Evolutionary conservation across 2,888 invertebrate species (phyloP), one percentile per base, ranked within the genome.

Genomic region (Chloromyia formosa): DNA sequence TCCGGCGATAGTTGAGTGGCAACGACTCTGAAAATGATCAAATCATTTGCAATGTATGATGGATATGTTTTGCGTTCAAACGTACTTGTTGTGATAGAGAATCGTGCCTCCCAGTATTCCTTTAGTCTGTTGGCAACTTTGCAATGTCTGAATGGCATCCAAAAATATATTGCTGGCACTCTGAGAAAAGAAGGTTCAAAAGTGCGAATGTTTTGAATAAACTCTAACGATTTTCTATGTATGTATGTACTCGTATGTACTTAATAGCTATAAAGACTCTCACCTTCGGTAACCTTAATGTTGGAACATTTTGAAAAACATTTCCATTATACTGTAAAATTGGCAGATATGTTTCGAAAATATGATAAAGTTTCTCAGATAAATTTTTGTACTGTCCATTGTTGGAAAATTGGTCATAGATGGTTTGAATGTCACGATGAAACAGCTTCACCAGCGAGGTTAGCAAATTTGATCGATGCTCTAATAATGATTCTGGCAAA

Each of bases 341-440:
- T 22, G 95, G 94, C 72, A 96, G 88, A 84, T 94, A 95, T n/a
- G 93, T 93, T 86, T 95, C 94, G 84, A 96, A 93, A 81, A 96
- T 92, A 81, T 92, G 92, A 84, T 93, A 93, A 75, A 96, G 87
- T 82, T 94, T 94, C 80, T 92, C 92, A 35, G 89, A 87, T 78
- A 93, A 89, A 80, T 88, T 88, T 77, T 87, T 87, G 73, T 81
- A 82, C 75, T 83, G 83, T 61, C 80, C 81, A 74, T 81, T 82
- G 74, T 85, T 83, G 54, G 88, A 88, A 78, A 86, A 86, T 80
- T 88, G 87, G 40, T 87, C 87, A 1, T 90, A 89, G 79, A 96
- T 88, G 49, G 90, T 88, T 79, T 92, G 90, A 72, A 96, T 88
- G 86, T 94, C 94, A 22, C 92, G 92, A 85, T 96, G 95, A 86